These are phyloP conservation scores for Plestiodon gilberti DNA, from an alignment of 2,113 vertebrate genomes.

Conservation along the genomic window DNA sequence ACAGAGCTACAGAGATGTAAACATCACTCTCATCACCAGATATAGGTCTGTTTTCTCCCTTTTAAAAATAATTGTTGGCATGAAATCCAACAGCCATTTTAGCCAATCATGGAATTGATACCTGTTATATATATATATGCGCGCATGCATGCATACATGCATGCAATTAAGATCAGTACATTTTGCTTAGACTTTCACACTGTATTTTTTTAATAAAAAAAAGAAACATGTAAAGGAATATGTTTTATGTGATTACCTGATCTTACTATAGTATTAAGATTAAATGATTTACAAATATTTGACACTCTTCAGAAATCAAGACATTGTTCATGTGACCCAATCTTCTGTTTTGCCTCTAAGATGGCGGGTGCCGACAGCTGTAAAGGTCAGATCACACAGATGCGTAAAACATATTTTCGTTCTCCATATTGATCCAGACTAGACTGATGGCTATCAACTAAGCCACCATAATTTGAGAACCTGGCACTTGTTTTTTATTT, in stretches of 20 bases:
- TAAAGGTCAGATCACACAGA: conserved; percentile 13
- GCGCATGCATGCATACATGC: too few species aligned
- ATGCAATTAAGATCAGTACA: conserved; percentile 51
- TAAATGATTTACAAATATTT: conserved; percentile 46
- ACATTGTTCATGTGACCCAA: conserved; percentile 35
- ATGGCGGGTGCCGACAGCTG: conserved; percentile 19
- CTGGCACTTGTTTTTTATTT: background rate
- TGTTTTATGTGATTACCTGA: conserved; percentile 40
- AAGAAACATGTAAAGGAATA: conserved; percentile 34
- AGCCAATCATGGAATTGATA: conserved; percentile 17
- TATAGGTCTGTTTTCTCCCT: background rate
- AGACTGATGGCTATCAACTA: conserved; percentile 11
- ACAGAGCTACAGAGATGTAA: background rate
- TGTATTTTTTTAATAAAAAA: conserved; percentile 52
- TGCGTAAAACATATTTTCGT: background rate
- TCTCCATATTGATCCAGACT: conserved; percentile 2
- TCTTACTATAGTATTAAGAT: conserved; percentile 12
- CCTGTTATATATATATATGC: conserved; percentile 45
- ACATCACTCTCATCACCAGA: background rate
- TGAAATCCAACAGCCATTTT: background rate
- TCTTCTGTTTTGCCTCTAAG: conserved; percentile 27
- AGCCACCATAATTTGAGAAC: conserved; percentile 4
- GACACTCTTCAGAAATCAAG: conserved; percentile 15
- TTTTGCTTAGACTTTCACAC: conserved; percentile 44
- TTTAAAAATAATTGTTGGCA: background rate